Base-by-base conservation (phyloP, 2,888 invertebrate species). In the Argyra leucocephala region DNA sequence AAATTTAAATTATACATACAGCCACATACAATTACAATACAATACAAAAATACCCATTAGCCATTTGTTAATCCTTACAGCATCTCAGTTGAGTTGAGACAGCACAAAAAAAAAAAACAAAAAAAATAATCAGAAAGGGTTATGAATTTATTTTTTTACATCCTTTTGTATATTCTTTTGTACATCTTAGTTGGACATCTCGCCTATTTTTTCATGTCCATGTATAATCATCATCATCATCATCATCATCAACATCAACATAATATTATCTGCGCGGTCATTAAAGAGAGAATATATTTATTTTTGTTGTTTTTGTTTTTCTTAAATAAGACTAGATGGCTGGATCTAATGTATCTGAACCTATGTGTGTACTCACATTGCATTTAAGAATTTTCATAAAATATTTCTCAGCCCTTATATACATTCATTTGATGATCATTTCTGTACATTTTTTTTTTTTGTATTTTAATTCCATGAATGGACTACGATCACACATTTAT, bases 121-220 rank as follows among this genome's bases (percentile, higher is more conserved):
- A 63, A 24, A 61, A 58, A 64, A 24, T 12, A 59, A 18, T 23
- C 6, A 2, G 6, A 61, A 18, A 24, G 24, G 24, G 36, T 36
- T 24, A 5, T 24, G 12, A 36, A 62, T 31, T 31, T 31, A 10
- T 31, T 31, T 10, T 31, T 31, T 31, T 31, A 10, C 31, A 31
- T 48, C 48, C 48, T 48, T 48, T 69, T 71, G 71, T 68, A 70
- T 61, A 62, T n/a, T 72, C 73, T 72, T 74, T 76, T 76, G 74
- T 76, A 72, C 73, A 72, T 73, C 75, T 70, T 74, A 71, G 76
- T 76, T 76, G 76, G 76, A 76, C 76, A 76, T 76, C 76, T 76
- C 76, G 76, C 76, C 76, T 76, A 71, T 71, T 71, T 31, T 31
- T 31, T 31, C 9, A 1, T 6, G 7, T 6, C 12, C 9, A n/a